Evolutionary conservation across 2,797 vertebrate genomes (phyloP), one percentile per base, ranked within the genome.

Genomic region (Chelmon rostratus): DNA sequence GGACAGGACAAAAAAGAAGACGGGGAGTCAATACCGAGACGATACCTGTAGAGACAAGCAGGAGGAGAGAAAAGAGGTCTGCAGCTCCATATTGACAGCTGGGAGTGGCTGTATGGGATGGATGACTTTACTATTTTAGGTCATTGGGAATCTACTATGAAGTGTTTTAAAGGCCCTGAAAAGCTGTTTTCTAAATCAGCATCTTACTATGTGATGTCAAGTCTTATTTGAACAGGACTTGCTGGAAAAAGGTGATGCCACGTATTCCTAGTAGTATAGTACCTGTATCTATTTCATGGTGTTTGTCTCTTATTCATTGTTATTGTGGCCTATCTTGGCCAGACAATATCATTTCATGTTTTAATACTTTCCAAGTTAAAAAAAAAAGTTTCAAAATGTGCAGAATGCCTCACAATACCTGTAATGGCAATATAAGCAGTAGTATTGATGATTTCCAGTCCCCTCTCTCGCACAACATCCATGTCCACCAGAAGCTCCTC

Each of bases 381-480:
- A 49, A 65, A 40, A 40, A 56, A 15, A 0, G 15, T 44, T 69
- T 40, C 56, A 15, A 57, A 28, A 64, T 40, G 5, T 12, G 38
- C 15, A 28, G 3, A 42, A 8, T 23, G 8, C 44, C 5, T 28
- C 28, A 31, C 28, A 28, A 28, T 37, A 98, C 97, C 97, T 89
- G 97, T 96, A 89, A 98, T 96, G 62, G 97, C 97, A 78, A 99
- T 96, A 81, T 98, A 99, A 68, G 98, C 97, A 0, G 97, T 98
- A 1, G 97, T 99, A 81, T 99, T 99, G 84, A 97, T 97, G 69
- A 98, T 96, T 85, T 99, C 97, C 88, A 99, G 94, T 12, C 97
- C 97, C 40, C 96, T 96, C 92, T 99, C 98, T 92, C 96, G 96
- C 75, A 98, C 91, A 11, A 96, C 92, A 1, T 97, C 95, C 93